Percentiles rank a stretch among this genome's conserved stretches.
phyloP scores from a whole-genome alignment of 2,113 vertebrate species.

The Tragelaphus buxtoni region DNA sequence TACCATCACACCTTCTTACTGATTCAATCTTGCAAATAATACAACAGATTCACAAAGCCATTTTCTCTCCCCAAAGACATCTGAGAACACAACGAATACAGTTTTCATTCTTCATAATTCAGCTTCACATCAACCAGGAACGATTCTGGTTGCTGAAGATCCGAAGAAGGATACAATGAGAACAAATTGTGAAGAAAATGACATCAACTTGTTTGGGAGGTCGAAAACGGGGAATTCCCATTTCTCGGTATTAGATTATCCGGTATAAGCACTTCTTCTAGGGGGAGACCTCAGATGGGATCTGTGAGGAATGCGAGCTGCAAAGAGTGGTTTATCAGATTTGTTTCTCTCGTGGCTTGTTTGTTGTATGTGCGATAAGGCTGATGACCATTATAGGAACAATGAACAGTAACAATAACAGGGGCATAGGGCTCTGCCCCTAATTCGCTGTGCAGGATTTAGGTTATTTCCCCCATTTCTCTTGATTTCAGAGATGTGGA shows the following conservation, averaged over 20 bases:
- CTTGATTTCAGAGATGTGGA: background rate
- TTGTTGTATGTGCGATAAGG: background rate
- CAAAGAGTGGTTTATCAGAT: background rate
- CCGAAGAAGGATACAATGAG: background rate
- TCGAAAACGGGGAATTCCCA: background rate
- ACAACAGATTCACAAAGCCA: background rate
- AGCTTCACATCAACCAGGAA: background rate
- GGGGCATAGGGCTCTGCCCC: background rate
- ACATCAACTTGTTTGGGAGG: background rate
- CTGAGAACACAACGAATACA: background rate
- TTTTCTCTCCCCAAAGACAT: background rate
- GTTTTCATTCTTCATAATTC: background rate
- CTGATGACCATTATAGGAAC: background rate
- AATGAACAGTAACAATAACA: background rate
- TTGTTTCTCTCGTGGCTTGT: background rate
- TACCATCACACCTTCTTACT: background rate
- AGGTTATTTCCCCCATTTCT: background rate
- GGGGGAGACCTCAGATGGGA: fast-evolving
- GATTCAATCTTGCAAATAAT: background rate
- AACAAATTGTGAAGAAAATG: background rate
- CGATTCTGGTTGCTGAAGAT: background rate
- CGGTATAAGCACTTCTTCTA: background rate
- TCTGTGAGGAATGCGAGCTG: background rate
- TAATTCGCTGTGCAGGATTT: background rate
- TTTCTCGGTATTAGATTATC: background rate